Percentiles rank a stretch among this genome's conserved stretches.
These are phyloP conservation scores for Chromis chromis DNA, from an alignment of 2,797 vertebrate genomes.

Conservation along the genomic window DNA sequence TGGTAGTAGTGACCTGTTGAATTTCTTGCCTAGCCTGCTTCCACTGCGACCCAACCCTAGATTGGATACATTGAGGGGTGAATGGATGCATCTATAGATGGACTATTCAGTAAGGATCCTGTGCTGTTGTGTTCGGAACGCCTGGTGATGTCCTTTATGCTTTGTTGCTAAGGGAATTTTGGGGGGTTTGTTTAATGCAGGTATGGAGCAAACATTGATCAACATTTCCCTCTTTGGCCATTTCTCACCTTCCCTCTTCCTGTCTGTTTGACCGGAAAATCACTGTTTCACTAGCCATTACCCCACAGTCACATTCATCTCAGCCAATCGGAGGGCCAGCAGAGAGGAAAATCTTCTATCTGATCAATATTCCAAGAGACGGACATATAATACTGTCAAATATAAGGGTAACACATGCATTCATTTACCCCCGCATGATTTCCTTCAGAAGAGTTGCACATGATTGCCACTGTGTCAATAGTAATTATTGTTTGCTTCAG, in stretches of 20 bases:
- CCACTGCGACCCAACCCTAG: too few relatives aligned
- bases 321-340: slow-evolving; percentile 38
- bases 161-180: neutral
- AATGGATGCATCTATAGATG: too few relatives aligned
- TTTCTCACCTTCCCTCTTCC: slow-evolving; percentile 46
- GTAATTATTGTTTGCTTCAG: slow-evolving; percentile 31
- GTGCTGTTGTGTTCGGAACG: neutral
- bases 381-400: slow-evolving; percentile 23
- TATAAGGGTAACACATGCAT: slow-evolving; percentile 13
- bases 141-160: neutral
- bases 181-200: neutral
- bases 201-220: slow-evolving; percentile 16
- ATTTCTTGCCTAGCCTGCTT: too few relatives aligned
- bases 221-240: slow-evolving; percentile 45
- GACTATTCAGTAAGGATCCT: neutral
- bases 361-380: slow-evolving; percentile 51
- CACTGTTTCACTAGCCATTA: slow-evolving; percentile 48
- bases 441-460: neutral
- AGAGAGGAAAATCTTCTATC: slow-evolving; percentile 23
- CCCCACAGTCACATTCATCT: slow-evolving; percentile 44
- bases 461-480: slow-evolving; percentile 19
- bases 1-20: too few relatives aligned
- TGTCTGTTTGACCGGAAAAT: slow-evolving; percentile 50
- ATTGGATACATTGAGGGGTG: too few relatives aligned
- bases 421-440: neutral